These are phyloP conservation scores for Candidula unifasciata DNA, from an alignment of 2,888 invertebrate genomes.

Conservation along the genomic window DNA sequence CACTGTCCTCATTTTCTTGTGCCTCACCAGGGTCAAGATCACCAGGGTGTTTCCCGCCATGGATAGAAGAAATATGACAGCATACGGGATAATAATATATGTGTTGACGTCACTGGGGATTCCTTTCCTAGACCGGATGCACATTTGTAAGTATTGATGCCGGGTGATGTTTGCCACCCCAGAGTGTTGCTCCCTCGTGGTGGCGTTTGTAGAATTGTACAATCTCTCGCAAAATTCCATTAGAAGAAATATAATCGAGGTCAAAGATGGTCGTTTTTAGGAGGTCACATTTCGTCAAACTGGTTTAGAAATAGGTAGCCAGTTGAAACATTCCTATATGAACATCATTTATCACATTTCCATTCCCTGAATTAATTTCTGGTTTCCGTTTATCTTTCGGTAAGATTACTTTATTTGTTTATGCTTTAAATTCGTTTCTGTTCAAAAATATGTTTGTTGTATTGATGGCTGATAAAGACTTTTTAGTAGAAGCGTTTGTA, in stretches of 20 bases:
- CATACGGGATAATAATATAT: constrained; percentile 79
- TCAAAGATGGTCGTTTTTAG: neutral
- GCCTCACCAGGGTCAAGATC: constrained; percentile 81
- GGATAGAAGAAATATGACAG: constrained; percentile 86
- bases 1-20: constrained; percentile 79
- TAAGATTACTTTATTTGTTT: no score
- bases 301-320: no score
- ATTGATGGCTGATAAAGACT: no score
- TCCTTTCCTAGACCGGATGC: constrained; percentile 11
- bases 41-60: constrained; percentile 88
- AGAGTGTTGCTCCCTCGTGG: constrained; percentile 2
- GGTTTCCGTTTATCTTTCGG: no score
- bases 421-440: no score
- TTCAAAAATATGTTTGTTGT: no score
- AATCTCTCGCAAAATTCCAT: constrained; percentile 39
- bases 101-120: constrained; percentile 31
- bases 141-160: constrained; percentile 28
- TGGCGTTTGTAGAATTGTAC: constrained; percentile 48
- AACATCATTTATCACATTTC: no score
- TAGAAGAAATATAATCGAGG: neutral
- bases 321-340: neutral
- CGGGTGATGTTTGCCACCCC: constrained; percentile 44
- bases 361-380: no score
- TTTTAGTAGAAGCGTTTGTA: no score
- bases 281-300: neutral